These are phyloP conservation scores for Fringilla coelebs DNA, from an alignment of 2,797 vertebrate genomes.

Conservation along the genomic window DNA sequence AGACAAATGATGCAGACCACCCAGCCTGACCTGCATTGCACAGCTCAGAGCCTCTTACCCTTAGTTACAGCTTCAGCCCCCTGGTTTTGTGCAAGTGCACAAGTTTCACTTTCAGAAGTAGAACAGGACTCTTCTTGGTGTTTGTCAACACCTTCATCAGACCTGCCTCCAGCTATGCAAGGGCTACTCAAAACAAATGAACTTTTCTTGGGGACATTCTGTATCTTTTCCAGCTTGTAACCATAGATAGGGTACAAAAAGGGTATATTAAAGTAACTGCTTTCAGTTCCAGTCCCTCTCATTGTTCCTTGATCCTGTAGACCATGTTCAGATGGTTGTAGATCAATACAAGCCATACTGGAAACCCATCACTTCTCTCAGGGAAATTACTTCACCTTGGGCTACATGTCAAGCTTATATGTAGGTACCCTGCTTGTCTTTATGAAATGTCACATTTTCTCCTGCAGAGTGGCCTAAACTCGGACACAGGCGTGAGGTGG, in stretches of 20 bases:
- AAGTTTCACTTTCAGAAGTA: background rate
- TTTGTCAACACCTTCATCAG: background rate
- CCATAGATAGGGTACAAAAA: background rate
- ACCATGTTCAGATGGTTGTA: background rate
- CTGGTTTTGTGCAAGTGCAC: background rate
- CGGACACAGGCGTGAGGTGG: background rate
- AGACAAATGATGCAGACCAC: background rate
- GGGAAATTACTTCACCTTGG: background rate
- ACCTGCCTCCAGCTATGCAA: background rate
- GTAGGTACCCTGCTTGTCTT: background rate
- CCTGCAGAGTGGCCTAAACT: background rate
- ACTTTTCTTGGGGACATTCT: background rate
- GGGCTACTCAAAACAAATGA: background rate
- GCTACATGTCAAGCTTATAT: background rate
- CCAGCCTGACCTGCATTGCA: background rate
- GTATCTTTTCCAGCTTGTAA: background rate
- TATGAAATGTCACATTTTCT: background rate
- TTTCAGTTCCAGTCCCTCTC: background rate
- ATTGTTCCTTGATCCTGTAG: background rate
- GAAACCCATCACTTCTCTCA: background rate
- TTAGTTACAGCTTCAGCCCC: background rate
- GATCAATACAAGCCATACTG: background rate
- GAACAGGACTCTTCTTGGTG: background rate
- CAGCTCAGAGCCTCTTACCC: background rate
- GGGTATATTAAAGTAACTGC: background rate